A percentile compares a stretch with the other conserved stretches of the same genome.
Conservation (phyloP, 2,888 invertebrate genomes). For the Alviniconcha strummeri region DNA sequence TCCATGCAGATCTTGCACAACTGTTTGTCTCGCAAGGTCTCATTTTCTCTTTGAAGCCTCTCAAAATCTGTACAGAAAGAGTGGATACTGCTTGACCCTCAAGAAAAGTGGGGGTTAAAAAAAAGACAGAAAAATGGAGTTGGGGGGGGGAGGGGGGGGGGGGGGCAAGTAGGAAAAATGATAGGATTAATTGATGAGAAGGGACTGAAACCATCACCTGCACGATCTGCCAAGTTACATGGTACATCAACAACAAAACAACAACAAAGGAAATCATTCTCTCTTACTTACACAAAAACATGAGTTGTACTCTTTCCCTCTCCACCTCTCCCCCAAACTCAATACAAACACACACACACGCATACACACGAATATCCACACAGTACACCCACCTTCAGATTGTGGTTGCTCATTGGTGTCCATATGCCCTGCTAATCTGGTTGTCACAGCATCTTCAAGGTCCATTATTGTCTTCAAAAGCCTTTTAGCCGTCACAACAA, state of each 20-base stretch:
- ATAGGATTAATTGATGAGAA: too few relatives aligned
- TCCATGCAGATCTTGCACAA: constrained; percentile 35
- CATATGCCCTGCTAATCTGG: neutral
- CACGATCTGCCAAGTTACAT: too few relatives aligned
- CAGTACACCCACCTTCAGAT: neutral
- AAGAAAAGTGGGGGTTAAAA: neutral
- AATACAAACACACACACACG: neutral
- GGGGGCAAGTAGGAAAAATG: too few relatives aligned
- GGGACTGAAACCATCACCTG: too few relatives aligned
- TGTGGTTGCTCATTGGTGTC: neutral
- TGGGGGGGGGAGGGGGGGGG: neutral
- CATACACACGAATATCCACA: neutral
- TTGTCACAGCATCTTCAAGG: neutral
- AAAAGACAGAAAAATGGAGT: neutral
- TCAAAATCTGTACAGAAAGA: neutral
- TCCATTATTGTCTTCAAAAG: constrained; percentile 11
- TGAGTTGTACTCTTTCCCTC: too few relatives aligned
- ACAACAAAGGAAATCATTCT: too few relatives aligned
- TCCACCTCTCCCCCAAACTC: too few relatives aligned
- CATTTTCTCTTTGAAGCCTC: constrained; percentile 22
- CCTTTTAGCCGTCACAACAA: neutral
- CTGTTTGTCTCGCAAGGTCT: constrained; percentile 26
- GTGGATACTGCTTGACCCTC: neutral
- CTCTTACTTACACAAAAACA: too few relatives aligned
- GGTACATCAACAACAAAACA: too few relatives aligned